Conservation (phyloP, 2,113 vertebrate species). For the Alligator mississippiensis region DNA sequence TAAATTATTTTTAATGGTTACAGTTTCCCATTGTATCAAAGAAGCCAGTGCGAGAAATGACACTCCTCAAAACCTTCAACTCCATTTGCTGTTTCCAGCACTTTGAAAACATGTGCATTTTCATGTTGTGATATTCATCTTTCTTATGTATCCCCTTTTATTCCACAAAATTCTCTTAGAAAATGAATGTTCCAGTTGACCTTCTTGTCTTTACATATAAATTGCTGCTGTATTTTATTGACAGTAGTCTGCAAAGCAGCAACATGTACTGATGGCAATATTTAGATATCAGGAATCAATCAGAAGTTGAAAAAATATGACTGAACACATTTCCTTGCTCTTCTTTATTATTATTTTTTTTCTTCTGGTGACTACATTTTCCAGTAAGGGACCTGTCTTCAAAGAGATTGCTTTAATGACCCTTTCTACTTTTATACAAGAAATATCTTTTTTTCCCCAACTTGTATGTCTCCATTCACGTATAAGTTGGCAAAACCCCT, state of each 20-base stretch:
- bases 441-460: not conserved
- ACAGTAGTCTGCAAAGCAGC: not conserved
- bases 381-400: not conserved
- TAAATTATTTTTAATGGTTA: not conserved
- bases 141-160: not conserved
- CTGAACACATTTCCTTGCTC: not conserved
- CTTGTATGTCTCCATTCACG: not conserved
- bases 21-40: not conserved
- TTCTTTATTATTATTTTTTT: not conserved
- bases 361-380: not conserved
- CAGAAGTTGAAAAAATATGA: not conserved
- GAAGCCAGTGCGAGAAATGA: not conserved
- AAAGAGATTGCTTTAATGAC: not conserved
- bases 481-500: not conserved
- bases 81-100: not conserved
- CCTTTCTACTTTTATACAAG: not conserved
- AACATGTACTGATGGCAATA: not conserved
- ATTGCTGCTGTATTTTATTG: not conserved
- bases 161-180: not conserved
- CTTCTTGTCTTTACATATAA: not conserved
- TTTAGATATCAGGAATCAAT: constrained; percentile 4
- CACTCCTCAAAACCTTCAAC: not conserved
- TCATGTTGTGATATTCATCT: not conserved
- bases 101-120: not conserved
- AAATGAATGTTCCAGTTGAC: not conserved